These are phyloP conservation scores for Sycophaga agraensis DNA, from an alignment of 1,140 invertebrate species.

Conservation along the genomic window DNA sequence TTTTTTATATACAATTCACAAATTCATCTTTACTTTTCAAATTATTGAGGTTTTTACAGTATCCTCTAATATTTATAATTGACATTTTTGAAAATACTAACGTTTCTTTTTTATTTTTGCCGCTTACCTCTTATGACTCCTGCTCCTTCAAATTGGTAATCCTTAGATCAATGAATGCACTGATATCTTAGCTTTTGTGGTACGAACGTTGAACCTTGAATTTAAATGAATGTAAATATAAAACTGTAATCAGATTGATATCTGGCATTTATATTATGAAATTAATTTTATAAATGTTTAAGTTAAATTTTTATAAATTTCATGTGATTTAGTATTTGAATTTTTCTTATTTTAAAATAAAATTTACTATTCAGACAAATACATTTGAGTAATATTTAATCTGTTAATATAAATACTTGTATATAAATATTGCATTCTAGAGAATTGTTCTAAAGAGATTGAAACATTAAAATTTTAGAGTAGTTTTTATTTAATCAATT, in stretches of 20 bases:
- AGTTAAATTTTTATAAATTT: conserved; percentile 14
- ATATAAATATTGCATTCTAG: no score
- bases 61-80: conserved; percentile 15
- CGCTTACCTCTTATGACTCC: no score
- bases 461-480: no score
- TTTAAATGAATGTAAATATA: conserved; percentile 52
- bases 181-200: conserved; percentile 85
- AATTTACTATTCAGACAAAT: conserved; percentile 5
- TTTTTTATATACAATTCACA: no score
- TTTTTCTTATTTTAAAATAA: conserved; percentile 7
- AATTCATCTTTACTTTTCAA: conserved; percentile 12
- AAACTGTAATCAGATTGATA: background rate
- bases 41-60: background rate
- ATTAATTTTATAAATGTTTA: conserved; percentile 16
- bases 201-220: conserved; percentile 71
- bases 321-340: conserved; percentile 2
- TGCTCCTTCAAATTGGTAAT: no score
- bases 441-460: no score
- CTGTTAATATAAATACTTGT: no score
- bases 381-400: background rate
- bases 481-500: no score
- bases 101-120: conserved; percentile 56
- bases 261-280: conserved; percentile 1
- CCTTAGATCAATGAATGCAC: conserved; percentile 90
- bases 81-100: no score